phyloP scores from a whole-genome alignment of 2,888 invertebrate genomes.

The Linhomoeus sp. region DNA sequence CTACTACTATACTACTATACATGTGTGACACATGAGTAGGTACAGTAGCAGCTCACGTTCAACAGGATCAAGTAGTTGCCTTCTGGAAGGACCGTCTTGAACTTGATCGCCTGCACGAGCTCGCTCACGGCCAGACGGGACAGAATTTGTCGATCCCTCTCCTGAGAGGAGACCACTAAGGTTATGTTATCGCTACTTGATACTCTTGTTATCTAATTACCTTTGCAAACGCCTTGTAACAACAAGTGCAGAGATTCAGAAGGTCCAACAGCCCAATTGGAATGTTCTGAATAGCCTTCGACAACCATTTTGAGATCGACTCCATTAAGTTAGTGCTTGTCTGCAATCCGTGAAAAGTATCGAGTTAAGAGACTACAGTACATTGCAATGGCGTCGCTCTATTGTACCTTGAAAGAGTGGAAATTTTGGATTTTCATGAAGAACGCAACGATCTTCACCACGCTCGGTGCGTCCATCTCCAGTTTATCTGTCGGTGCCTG shows the following conservation, averaged over 20 bases:
- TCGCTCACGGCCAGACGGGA: slow-evolving; percentile 80
- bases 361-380: too few relatives aligned
- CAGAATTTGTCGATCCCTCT: slow-evolving; percentile 76
- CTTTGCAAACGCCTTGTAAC: slow-evolving; percentile 65
- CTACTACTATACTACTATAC: too few relatives aligned
- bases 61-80: slow-evolving; percentile 76
- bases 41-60: slow-evolving; percentile 35
- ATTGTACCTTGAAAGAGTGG: slow-evolving; percentile 48
- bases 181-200: too few relatives aligned
- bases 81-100: slow-evolving; percentile 81
- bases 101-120: slow-evolving; percentile 78
- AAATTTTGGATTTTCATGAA: slow-evolving; percentile 61
- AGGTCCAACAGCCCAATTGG: slow-evolving; percentile 47
- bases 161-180: too few relatives aligned
- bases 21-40: not conserved
- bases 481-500: too few relatives aligned
- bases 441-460: slow-evolving; percentile 34
- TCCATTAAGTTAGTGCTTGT: slow-evolving; percentile 74
- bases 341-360: not conserved
- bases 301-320: slow-evolving; percentile 80
- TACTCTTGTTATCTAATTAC: slow-evolving; percentile 33
- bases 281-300: slow-evolving; percentile 73
- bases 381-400: too few relatives aligned
- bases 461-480: slow-evolving; percentile 18
- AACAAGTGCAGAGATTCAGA: slow-evolving; percentile 68